Conservation (phyloP, 2,797 vertebrate species). For the Rhyacichthys aspro region DNA sequence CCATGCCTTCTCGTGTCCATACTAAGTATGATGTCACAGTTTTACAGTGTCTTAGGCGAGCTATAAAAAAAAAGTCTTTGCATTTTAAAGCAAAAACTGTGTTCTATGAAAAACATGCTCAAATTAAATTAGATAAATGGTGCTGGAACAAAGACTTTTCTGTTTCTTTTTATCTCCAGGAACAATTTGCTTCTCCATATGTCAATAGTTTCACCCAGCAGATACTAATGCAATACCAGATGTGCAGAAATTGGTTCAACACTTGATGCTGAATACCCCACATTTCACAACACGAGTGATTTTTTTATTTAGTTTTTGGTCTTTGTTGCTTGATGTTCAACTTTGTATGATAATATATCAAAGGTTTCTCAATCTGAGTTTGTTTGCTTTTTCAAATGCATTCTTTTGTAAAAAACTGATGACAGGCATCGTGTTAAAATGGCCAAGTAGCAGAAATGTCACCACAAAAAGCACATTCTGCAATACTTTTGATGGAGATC, state of each 20-base stretch:
- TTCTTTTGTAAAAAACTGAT: conserved; percentile 69
- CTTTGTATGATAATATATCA: conserved; percentile 70
- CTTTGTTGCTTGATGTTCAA: conserved; percentile 53
- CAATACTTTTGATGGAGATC: conserved; percentile 71
- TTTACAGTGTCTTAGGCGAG: neutral
- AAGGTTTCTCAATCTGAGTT: conserved; percentile 72
- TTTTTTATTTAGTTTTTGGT: conserved; percentile 39
- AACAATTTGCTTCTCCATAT: conserved; percentile 39
- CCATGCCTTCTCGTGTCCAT: no score
- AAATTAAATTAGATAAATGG: neutral
- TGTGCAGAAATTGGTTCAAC: conserved; percentile 41
- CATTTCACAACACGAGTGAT: conserved; percentile 52
- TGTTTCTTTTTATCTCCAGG: conserved; percentile 17
- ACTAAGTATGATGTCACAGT: no score
- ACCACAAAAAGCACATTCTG: conserved; percentile 66
- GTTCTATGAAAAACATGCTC: neutral
- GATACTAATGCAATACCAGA: conserved; percentile 49
- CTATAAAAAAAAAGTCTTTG: no score
- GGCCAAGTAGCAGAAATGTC: conserved; percentile 73
- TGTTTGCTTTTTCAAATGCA: conserved; percentile 72
- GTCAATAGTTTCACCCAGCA: conserved; percentile 35
- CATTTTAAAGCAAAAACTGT: neutral
- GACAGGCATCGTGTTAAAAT: conserved; percentile 73
- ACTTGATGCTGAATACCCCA: conserved; percentile 40
- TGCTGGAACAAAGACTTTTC: conserved; percentile 1